These are phyloP conservation scores for Okapia johnstoni DNA, from an alignment of 2,113 vertebrate species.

Conservation along the genomic window DNA sequence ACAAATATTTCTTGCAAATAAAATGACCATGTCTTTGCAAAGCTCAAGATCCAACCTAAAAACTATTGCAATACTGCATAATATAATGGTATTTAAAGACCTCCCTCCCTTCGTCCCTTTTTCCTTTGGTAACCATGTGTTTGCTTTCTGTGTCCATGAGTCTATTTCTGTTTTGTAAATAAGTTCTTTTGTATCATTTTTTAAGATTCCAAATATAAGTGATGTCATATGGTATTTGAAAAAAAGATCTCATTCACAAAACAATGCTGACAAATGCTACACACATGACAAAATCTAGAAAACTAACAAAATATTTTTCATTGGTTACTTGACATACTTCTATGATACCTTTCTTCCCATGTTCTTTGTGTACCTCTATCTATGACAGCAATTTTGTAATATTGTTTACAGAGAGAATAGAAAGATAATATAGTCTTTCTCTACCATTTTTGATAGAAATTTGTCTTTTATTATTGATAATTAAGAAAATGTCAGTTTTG, in stretches of 20 bases:
- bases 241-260: background rate
- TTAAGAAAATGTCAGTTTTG: constrained; percentile 2
- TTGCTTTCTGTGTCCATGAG: background rate
- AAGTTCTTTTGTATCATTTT: background rate
- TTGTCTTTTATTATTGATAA: constrained; percentile 10
- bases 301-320: background rate
- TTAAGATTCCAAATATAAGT: background rate
- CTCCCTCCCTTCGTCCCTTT: background rate
- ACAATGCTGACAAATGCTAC: background rate
- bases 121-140: background rate
- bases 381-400: background rate
- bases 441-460: background rate
- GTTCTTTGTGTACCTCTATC: background rate
- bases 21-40: background rate
- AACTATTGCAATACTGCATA: background rate
- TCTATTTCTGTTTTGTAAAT: background rate
- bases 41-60: background rate
- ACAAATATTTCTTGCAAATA: background rate
- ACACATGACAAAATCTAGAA: background rate
- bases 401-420: background rate
- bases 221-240: background rate
- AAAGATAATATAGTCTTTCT: constrained; percentile 14
- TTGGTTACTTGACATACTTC: background rate
- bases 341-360: background rate
- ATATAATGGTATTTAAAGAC: background rate